Base-by-base conservation (phyloP, 2,797 vertebrate genomes). In the Syngnathus acus region DNA sequence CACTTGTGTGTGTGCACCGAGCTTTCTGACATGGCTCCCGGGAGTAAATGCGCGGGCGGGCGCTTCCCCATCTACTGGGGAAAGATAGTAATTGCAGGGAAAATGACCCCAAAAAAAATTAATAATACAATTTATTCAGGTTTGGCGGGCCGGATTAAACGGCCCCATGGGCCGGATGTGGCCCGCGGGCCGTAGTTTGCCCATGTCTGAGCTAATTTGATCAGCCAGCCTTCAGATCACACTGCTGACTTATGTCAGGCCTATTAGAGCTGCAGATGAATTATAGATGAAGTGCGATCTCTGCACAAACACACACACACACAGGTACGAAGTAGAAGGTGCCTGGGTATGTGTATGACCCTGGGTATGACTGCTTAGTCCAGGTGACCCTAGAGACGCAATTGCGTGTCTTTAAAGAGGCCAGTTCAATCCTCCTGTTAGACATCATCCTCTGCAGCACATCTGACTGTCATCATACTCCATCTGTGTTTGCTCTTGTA, bases 231-330 rank as follows among this genome's bases (percentile, higher is more conserved):
- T 74, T 85, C 79, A 87, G 84, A 89, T 86, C 85, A 72, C 68
- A 13, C 72, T 77, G 84, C 80, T 85, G 76, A 84, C 83, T 87
- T 82, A 84, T 86, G 87, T 77, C 77, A 82, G 81, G 79, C 83
- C 85, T 88, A 87, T 90, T 87, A 85, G 78, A 87, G 84, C 72
- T 57, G 67, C 66, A 67, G 65, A 82, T 90, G 84, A 87, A 88
- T 88, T 83, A 88, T 87, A 86, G 81, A 89, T 90, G 84, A 88
- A 84, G 71, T 69, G 65, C 74, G 70, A 70, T 78, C 79, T 82
- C 74, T 79, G 69, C 73, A 66, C 76, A 79, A 72, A 83, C 84
- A 72, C 77, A 81, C 84, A 70, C 78, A 73, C 72, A 66, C 76
- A 78, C 69, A 66, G 69, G 80, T 83, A 71, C 78, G 50, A 37